Evolutionary conservation across 2,888 invertebrate genomes (phyloP), one percentile per base, ranked within the genome.

Genomic region (Lasius fuliginosus): DNA sequence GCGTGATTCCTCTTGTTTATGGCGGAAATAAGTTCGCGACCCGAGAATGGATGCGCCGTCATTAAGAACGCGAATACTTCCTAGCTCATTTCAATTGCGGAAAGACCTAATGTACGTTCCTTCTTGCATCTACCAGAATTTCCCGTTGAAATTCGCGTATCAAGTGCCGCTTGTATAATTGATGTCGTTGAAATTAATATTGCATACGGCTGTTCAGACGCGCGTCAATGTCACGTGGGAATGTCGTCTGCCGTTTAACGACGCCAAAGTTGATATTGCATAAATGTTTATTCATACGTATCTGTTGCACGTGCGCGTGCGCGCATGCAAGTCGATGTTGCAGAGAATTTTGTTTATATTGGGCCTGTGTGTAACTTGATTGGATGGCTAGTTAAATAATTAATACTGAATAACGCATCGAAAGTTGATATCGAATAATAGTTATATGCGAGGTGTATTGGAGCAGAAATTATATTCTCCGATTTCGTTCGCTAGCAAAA

Each of bases 1-100:
- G 83, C 65, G 82, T 87, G 88, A 89, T 90, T 87, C 83, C 53
- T 85, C 86, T 81, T 88, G 88, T 87, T 90, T 90, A 89, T 81
- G 85, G 83, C 77, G 64, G 84, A 85, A 90, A 87, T 87, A 64
- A 79, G 27, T 12, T 56, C 33, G 49, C 27, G 6, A 27, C 6
- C 5, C 42, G 60, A 85, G 76, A 69, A 87, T 83, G 74, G 60
- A 86, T 82, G 36, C 60, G 46, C 36, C 58, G 58, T 53, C 69
- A 83, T 85, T 79, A 67, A 69, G 15, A 53, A 46, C 62, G 40
- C 67, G 42, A 53, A 53, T 68, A 82, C 18, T 33, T 69, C 6
- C 5, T n/a, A 53, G 33, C 60, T 9, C 58, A 33, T 60, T 46
- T 73, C 18, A 12, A 11, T 12, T 30, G 27, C 23, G 42, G 12